Base-by-base conservation (phyloP, 2,113 vertebrate species). In the Micronycteris hirsuta region DNA sequence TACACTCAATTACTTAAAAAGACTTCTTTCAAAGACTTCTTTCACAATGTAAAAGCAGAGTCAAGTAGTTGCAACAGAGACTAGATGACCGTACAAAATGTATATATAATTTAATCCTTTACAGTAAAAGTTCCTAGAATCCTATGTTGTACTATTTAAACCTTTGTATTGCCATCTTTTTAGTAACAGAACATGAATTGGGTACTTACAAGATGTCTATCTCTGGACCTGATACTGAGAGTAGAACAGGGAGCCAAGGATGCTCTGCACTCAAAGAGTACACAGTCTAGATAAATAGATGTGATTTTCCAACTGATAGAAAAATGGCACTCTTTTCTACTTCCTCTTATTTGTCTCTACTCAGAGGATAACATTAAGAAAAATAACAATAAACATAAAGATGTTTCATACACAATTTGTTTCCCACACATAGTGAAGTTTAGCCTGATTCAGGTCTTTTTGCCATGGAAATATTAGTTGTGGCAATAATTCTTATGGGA, bases 1-100 rank as follows among this genome's bases (percentile, higher is more conserved):
- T 52, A 85, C 5, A 56, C 38, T 56, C 10, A 31, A 81, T 96
- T 89, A 92, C 73, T 97, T 85, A 86, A 14, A 36, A 81, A 47
- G n/a, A n/a, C n/a, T n/a, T n/a, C 82, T 88, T 45, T 81, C 73
- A 58, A 71, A 67, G 43, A n/a, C n/a, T 77, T 47, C 73, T 93
- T 91, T 92, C 81, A 86, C 38, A 78, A 14, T 36, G 15, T 15
- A 74, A 92, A 26, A 89, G 71, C 82, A 94, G 70, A 91, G 45
- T 28, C 70, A 82, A 95, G 17, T 93, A 15, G 31, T 14, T 87
- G 28, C 28, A 56, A 41, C 58, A 91, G 70, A 95, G 68, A 78
- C 71, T 67, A 81, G 17, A 82, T 43, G 67, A n/a, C 31, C 3
- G 5, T 71, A 63, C n/a, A 74, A 93, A 83, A 63, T 24, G n/a